phyloP scores from a whole-genome alignment of 2,113 vertebrate genomes.

The Turdus rufiventris region DNA sequence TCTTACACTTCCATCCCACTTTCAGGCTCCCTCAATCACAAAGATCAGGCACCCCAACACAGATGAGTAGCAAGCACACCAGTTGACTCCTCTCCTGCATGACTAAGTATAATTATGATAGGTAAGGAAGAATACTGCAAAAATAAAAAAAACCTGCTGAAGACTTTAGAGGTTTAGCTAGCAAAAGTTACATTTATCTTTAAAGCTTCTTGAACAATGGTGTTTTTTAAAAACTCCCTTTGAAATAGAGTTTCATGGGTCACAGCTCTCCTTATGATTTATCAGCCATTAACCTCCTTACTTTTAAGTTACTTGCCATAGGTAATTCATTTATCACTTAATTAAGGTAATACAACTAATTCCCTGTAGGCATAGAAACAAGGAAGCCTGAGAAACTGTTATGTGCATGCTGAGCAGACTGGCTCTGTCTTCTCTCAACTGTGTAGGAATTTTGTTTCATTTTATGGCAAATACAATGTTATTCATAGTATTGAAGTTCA shows the following conservation, averaged over 20 bases:
- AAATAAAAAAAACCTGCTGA: background rate
- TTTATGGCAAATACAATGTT: background rate
- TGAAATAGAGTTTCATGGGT: background rate
- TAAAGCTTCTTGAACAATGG: background rate
- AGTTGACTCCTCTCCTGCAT: background rate
- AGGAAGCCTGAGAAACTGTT: background rate
- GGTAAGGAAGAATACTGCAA: background rate
- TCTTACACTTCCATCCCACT: background rate
- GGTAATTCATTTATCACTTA: constrained; percentile 6
- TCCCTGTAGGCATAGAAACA: background rate
- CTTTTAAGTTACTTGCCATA: background rate
- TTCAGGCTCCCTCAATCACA: background rate
- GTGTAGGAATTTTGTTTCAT: background rate
- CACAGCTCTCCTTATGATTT: background rate
- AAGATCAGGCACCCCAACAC: background rate
- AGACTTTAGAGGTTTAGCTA: background rate
- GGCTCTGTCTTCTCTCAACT: background rate
- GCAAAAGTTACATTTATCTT: background rate
- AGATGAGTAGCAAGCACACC: background rate
- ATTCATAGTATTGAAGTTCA: background rate
- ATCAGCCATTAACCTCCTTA: constrained; percentile 2
- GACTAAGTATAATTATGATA: background rate
- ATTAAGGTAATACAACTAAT: constrained; percentile 8
- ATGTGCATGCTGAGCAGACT: background rate
- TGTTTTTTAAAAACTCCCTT: background rate